These are phyloP conservation scores for Takifugu rubripes DNA, from an alignment of 2,797 vertebrate genomes.

Conservation along the genomic window DNA sequence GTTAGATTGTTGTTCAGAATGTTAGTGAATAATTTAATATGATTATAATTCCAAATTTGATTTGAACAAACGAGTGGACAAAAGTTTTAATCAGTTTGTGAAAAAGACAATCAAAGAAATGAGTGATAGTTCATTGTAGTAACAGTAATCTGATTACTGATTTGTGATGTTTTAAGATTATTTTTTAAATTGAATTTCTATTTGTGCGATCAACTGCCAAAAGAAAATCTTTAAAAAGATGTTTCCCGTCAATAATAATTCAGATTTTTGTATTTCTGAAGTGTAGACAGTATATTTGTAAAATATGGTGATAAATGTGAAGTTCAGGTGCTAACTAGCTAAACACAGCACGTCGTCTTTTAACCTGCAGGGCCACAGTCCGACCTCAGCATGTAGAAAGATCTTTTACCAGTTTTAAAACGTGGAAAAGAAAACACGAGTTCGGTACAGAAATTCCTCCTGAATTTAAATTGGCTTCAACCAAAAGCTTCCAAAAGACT, in stretches of 20 bases:
- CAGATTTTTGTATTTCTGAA: background rate
- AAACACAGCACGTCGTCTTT: background rate
- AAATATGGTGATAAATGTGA: background rate
- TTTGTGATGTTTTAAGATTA: background rate
- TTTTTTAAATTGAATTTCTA: background rate
- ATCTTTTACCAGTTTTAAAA: too few relatives aligned
- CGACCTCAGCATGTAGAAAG: background rate
- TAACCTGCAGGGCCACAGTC: background rate
- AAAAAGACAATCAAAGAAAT: background rate
- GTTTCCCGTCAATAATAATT: background rate
- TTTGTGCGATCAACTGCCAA: background rate
- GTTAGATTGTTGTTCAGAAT: background rate
- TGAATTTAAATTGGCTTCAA: too few relatives aligned
- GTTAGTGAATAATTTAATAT: background rate
- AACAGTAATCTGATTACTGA: constrained; percentile 1
- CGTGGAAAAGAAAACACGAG: too few relatives aligned
- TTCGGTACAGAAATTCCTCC: too few relatives aligned
- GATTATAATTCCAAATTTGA: background rate
- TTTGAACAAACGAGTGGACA: background rate
- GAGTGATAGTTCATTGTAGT: background rate
- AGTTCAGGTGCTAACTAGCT: background rate
- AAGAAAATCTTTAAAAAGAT: background rate
- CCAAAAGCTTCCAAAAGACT: too few relatives aligned
- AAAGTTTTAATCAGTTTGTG: too few relatives aligned
- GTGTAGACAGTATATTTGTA: background rate